These are phyloP conservation scores for Caenorhabditis imperialis DNA, from an alignment of 2,888 invertebrate genomes.

Conservation along the genomic window DNA sequence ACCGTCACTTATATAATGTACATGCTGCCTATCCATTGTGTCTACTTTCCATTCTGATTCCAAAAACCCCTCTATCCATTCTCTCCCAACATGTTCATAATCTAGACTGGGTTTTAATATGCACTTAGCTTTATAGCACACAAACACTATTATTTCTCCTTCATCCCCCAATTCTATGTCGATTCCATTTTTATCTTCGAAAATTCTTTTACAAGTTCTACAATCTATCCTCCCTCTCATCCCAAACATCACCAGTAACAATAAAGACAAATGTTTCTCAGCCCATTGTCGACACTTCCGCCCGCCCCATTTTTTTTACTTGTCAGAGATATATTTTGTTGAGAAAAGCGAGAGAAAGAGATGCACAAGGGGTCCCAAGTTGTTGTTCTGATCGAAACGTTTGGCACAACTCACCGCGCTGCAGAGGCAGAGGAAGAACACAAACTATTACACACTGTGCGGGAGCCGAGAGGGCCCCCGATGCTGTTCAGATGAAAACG, in stretches of 20 bases:
- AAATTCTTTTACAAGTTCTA: too few species aligned
- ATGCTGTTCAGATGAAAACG: conserved; percentile 50
- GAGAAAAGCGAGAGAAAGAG: too few species aligned
- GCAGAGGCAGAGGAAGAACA: conserved; percentile 37
- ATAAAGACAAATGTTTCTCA: too few species aligned
- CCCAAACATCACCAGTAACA: too few species aligned
- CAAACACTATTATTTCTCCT: not conserved
- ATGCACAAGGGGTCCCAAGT: conserved; percentile 34
- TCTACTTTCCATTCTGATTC: conserved; percentile 16
- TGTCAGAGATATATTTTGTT: conserved; percentile 38
- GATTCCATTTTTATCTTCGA: conserved; percentile 1
- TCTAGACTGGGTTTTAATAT: conserved; percentile 14
- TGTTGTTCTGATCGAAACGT: conserved; percentile 51
- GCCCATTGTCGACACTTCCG: too few species aligned
- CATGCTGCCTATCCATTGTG: conserved; percentile 31
- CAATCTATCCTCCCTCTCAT: too few species aligned
- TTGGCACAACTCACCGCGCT: conserved; percentile 14
- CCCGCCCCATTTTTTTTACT: conserved; percentile 29
- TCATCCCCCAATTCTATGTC: not conserved
- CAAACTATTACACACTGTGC: conserved; percentile 45
- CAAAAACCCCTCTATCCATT: conserved; percentile 5
- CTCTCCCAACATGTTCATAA: conserved; percentile 11
- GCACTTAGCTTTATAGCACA: conserved; percentile 48
- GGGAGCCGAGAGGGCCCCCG: conserved; percentile 11
- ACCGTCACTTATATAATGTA: conserved; percentile 30